These are phyloP conservation scores for Prietella phreatophila DNA, from an alignment of 2,113 vertebrate species.

Conservation along the genomic window DNA sequence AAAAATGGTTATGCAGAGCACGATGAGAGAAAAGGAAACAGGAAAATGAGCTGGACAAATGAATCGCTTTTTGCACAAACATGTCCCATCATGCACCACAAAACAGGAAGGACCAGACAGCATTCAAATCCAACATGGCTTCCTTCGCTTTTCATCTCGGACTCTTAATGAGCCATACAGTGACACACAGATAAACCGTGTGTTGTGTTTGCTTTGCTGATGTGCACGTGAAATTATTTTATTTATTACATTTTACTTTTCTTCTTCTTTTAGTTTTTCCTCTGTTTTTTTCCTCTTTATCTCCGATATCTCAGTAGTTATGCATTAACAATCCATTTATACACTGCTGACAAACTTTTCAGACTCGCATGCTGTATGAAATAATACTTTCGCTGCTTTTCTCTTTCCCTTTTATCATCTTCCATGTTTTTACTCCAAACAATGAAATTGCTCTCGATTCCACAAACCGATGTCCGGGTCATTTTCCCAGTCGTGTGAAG, in stretches of 20 bases:
- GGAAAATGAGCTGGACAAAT: neutral
- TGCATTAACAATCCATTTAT: neutral
- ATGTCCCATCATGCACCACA: neutral
- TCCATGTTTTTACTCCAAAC: neutral
- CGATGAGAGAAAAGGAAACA: neutral
- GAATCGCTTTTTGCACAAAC: neutral
- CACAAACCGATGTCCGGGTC: neutral
- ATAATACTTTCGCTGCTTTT: neutral
- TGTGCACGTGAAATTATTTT: too few species aligned
- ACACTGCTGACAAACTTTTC: neutral
- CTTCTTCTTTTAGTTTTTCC: neutral
- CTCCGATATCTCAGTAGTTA: neutral
- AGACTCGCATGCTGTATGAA: neutral
- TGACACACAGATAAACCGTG: too few species aligned
- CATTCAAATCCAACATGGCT: too few species aligned
- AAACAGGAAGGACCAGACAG: neutral
- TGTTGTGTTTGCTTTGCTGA: too few species aligned
- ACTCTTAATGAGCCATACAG: neutral
- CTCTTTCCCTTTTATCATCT: neutral
- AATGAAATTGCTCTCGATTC: neutral
- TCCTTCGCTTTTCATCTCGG: too few species aligned
- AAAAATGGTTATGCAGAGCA: neutral
- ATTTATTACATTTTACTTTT: neutral
- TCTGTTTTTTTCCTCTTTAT: neutral
- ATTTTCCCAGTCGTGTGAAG: neutral